These are phyloP conservation scores for Spodoptera littoralis DNA, from an alignment of 2,888 invertebrate species.

Conservation along the genomic window DNA sequence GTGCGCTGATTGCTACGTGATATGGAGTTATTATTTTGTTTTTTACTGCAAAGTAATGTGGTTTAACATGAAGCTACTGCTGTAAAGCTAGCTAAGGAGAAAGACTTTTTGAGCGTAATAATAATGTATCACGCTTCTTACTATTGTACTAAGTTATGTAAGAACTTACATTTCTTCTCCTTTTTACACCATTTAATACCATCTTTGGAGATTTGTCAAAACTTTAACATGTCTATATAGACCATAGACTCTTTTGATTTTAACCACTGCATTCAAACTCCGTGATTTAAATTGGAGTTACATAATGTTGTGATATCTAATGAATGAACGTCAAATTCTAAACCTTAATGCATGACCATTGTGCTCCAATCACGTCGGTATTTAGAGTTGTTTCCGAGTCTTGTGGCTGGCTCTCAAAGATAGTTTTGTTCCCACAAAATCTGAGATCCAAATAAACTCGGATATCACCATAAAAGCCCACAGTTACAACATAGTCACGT, in stretches of 20 bases:
- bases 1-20: constrained; percentile 74
- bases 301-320: too few species aligned
- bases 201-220: too few species aligned
- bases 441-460: constrained; percentile 47
- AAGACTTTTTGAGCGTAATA: constrained; percentile 15
- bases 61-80: constrained; percentile 43
- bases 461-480: constrained; percentile 62
- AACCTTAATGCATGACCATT: too few species aligned
- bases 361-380: background rate
- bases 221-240: too few species aligned
- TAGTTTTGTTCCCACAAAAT: constrained; percentile 28
- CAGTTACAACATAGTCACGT: constrained; percentile 62
- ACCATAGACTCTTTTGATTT: too few species aligned
- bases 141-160: too few species aligned
- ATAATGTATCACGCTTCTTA: background rate
- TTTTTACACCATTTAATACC: too few species aligned
- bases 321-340: background rate
- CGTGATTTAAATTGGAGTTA: too few species aligned
- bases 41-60: constrained; percentile 52
- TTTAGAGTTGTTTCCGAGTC: background rate
- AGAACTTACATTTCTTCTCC: too few species aligned
- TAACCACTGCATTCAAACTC: too few species aligned
- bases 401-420: constrained; percentile 9
- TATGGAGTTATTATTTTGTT: constrained; percentile 60
- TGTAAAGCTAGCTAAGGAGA: constrained; percentile 25